Base-by-base conservation (phyloP, 2,888 invertebrate species). In the Stenchaetothrips biformis region DNA sequence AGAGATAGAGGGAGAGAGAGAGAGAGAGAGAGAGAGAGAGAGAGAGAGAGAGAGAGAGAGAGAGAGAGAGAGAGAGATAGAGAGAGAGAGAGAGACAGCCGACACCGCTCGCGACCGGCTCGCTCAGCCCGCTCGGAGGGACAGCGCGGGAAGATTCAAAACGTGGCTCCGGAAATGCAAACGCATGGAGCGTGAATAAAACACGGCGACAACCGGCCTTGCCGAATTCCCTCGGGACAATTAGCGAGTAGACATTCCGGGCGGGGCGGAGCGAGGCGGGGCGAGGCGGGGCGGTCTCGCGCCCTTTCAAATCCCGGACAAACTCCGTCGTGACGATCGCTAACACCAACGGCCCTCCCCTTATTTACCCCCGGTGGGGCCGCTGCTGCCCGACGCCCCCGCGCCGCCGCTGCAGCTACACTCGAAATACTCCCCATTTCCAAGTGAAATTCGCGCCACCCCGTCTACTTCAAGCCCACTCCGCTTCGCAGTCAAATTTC, bases 281-380 rank as follows among this genome's bases (percentile, higher is more conserved):
- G 37, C 37, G 37, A n/a, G 37, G 37, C 37, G 37, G 37, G 53
- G 9, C 53, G 53, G 16, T 4, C 37, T 4, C 53, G 53, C 53
- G 16, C 53, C 53, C 11, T 53, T 53, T 53, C 53, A 53, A 53
- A 53, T 53, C 53, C 25, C 67, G 25, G 25, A 74, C 67, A 74
- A 74, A 74, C 67, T 74, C 67, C 67, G 53, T 18, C 13, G 53
- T 25, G 67, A 74, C 67, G 67, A 74, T 74, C 67, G 67, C 67
- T 74, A 74, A 74, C 67, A 74, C 67, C 25, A 74, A 74, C 67
- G 67, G 9, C 53, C 13, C 67, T 53, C 67, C 67, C 67, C 25
- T 21, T 74, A 74, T 74, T 74, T 74, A 74, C 53, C 53, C 53
- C 4, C 2, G 37, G 37, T 37, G 37, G 37, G 37, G 37, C 37